Evolutionary conservation across 1,140 invertebrate species (phyloP).

Genomic region (Drosophila auraria): DNA sequence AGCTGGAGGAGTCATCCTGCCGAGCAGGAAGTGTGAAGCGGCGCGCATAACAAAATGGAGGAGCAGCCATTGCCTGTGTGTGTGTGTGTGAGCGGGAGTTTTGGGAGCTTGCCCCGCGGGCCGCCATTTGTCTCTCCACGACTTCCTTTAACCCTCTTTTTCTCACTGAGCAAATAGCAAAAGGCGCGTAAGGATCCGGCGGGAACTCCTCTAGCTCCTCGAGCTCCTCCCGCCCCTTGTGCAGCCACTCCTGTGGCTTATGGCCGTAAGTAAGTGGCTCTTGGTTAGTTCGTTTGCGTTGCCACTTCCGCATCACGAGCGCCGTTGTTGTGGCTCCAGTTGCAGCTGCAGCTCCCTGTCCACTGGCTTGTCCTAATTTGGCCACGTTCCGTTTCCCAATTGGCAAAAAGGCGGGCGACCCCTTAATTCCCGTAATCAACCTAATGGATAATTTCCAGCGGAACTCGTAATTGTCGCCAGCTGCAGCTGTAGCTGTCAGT

Average conservation of each 20-base stretch:
- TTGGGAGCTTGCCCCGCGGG: slow-evolving; percentile 55
- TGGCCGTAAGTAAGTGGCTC: slow-evolving; percentile 82
- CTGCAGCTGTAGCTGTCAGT: slow-evolving; percentile 28
- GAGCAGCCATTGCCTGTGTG: slow-evolving; percentile 28
- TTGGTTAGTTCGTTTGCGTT: slow-evolving; percentile 79
- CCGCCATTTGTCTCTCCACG: slow-evolving; percentile 59
- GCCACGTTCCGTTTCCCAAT: slow-evolving; percentile 71
- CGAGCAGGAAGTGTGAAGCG: slow-evolving; percentile 80
- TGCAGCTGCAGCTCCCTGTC: slow-evolving; percentile 32
- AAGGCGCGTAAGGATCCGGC: slow-evolving; percentile 69
- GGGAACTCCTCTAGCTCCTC: slow-evolving; percentile 3
- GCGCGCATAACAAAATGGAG: slow-evolving; percentile 59
- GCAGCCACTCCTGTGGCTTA: slow-evolving; percentile 60
- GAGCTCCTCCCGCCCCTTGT: slow-evolving; percentile 1
- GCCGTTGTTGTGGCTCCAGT: slow-evolving; percentile 28
- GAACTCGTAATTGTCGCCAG: slow-evolving; percentile 37
- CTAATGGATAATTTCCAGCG: slow-evolving; percentile 49
- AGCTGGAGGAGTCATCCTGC: slow-evolving; percentile 54
- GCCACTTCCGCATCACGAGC: slow-evolving; percentile 72
- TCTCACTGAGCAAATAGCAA: slow-evolving; percentile 79
- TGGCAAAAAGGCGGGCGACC: slow-evolving; percentile 61
- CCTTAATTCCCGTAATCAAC: slow-evolving; percentile 53
- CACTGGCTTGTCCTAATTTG: slow-evolving; percentile 66
- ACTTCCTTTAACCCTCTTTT: slow-evolving; percentile 42
- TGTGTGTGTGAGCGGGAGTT: slow-evolving; percentile 25